Evolutionary conservation across 2,888 invertebrate genomes (phyloP).

Genomic region (Tyria jacobaeae): DNA sequence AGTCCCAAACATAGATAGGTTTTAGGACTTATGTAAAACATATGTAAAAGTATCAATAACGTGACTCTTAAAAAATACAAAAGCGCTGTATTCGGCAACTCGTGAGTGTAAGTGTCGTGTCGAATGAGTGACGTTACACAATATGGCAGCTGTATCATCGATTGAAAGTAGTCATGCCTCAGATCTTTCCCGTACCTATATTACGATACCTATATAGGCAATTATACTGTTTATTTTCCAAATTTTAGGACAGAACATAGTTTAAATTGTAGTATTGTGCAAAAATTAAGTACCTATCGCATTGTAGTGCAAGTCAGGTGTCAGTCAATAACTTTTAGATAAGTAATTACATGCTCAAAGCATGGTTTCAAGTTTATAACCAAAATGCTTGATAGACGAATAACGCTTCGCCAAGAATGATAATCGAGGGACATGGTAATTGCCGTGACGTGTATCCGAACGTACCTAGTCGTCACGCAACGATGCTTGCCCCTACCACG

Average conservation of each 20-base stretch:
- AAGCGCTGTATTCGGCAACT: too few species aligned
- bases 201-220: not conserved
- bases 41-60: too few species aligned
- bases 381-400: slow-evolving; percentile 55
- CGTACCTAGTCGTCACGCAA: slow-evolving; percentile 75
- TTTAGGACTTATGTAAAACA: too few species aligned
- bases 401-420: slow-evolving; percentile 64
- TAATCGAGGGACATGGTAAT: slow-evolving; percentile 74
- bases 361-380: slow-evolving; percentile 32
- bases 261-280: not conserved
- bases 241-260: not conserved
- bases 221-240: not conserved
- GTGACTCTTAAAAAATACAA: too few species aligned
- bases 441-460: slow-evolving; percentile 69
- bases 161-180: not conserved
- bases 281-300: too few species aligned
- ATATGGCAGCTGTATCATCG: too few species aligned
- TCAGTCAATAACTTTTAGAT: not conserved
- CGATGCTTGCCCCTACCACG: slow-evolving; percentile 75
- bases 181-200: not conserved
- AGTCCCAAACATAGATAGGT: too few species aligned
- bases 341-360: slow-evolving; percentile 10
- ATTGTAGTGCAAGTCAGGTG: not conserved
- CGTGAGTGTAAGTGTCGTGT: too few species aligned
- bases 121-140: too few species aligned